phyloP scores from a whole-genome alignment of 2,113 vertebrate species.

The Galemys pyrenaicus region DNA sequence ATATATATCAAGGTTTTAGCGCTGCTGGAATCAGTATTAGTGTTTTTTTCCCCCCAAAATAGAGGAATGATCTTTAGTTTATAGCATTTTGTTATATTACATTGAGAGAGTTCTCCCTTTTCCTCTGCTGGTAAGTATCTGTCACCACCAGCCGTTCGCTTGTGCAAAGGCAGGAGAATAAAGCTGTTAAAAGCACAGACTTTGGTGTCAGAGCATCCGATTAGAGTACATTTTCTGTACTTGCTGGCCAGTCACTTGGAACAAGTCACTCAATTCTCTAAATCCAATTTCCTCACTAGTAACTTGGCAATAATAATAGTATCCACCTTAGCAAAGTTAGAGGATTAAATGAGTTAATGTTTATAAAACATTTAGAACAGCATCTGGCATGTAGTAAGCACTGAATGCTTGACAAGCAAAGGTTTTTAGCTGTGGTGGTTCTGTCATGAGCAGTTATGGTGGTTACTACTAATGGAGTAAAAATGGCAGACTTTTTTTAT shows the following conservation, averaged over 20 bases:
- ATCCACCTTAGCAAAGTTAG: background rate
- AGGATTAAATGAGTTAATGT: background rate
- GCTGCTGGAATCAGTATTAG: background rate
- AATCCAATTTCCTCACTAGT: background rate
- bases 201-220: background rate
- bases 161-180: background rate
- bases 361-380: background rate
- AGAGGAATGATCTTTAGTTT: background rate
- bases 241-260: background rate
- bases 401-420: background rate
- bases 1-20: background rate
- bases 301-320: background rate
- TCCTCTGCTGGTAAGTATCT: background rate
- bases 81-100: background rate
- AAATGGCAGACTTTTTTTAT: background rate
- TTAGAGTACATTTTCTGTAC: background rate
- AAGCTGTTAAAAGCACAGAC: background rate
- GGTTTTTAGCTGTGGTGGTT: background rate
- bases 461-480: background rate
- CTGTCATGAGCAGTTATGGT: background rate
- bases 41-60: background rate
- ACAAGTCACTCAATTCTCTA: background rate
- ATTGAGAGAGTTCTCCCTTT: background rate
- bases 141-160: background rate
- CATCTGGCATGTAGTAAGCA: fast-evolving